Percentiles rank a stretch among this genome's conserved stretches.
Evolutionary conservation across 2,113 vertebrate species (phyloP).

Genomic region (Entelurus aequoreus): DNA sequence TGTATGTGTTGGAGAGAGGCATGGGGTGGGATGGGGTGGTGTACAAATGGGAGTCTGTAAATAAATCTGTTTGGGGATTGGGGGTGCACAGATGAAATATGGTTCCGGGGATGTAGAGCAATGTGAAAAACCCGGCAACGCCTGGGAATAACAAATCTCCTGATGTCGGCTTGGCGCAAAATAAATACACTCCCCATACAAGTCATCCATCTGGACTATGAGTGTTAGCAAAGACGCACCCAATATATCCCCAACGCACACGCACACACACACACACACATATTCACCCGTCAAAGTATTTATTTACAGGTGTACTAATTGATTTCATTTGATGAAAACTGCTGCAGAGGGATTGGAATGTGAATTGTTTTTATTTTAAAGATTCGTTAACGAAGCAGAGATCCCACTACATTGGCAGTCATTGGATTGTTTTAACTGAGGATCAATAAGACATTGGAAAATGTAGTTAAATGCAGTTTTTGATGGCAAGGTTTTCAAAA

Average conservation of each 20-base stretch:
- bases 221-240: conserved; percentile 70
- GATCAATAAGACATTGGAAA: too few relatives aligned
- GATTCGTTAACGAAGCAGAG: conserved; percentile 29
- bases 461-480: neutral
- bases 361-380: conserved; percentile 21
- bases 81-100: conserved; percentile 76
- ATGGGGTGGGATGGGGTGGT: conserved; percentile 35
- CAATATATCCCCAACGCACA: conserved; percentile 52
- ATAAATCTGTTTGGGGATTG: conserved; percentile 80
- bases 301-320: conserved; percentile 64
- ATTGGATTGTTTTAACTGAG: too few relatives aligned
- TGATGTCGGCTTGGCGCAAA: conserved; percentile 69
- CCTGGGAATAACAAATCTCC: conserved; percentile 79
- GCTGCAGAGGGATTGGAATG: conserved; percentile 33
- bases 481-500: neutral
- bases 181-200: conserved; percentile 73
- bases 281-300: conserved; percentile 38
- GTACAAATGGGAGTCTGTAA: conserved; percentile 67
- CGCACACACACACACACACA: conserved; percentile 9
- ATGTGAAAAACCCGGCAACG: conserved; percentile 76
- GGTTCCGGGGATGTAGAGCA: conserved; percentile 76
- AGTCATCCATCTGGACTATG: conserved; percentile 76
- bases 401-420: neutral
- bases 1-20: conserved; percentile 32
- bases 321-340: conserved; percentile 59